phyloP scores from a whole-genome alignment of 2,888 invertebrate genomes.

The Acronicta alni region DNA sequence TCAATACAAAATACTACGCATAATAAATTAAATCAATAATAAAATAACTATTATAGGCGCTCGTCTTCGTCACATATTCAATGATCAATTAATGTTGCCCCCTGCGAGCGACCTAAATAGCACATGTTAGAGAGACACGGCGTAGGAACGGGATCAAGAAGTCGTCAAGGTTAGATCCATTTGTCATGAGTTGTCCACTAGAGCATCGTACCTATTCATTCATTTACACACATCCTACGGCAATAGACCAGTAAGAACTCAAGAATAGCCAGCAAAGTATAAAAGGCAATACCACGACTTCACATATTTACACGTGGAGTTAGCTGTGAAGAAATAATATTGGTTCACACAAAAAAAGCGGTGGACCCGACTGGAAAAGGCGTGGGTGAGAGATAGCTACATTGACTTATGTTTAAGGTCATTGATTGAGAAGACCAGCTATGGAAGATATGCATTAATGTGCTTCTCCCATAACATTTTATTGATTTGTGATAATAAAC shows the following conservation, averaged over 20 bases:
- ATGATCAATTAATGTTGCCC: conserved; percentile 70
- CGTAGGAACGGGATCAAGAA: conserved; percentile 85
- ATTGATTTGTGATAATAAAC: conserved; percentile 55
- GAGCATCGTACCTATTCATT: conserved; percentile 58
- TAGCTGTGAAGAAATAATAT: conserved; percentile 68
- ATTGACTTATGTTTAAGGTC: conserved; percentile 82
- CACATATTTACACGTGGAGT: conserved; percentile 64
- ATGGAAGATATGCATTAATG: conserved; percentile 56
- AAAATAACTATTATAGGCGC: conserved; percentile 16
- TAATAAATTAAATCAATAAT: conserved; percentile 25
- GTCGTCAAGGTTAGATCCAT: conserved; percentile 86
- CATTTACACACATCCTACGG: conserved; percentile 54
- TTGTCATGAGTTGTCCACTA: conserved; percentile 80
- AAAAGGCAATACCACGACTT: conserved; percentile 59
- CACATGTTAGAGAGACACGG: conserved; percentile 76
- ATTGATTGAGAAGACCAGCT: conserved; percentile 78
- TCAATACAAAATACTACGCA: conserved; percentile 4
- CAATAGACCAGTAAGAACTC: conserved; percentile 52
- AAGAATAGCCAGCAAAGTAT: conserved; percentile 43
- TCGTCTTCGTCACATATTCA: conserved; percentile 55
- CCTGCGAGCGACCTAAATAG: conserved; percentile 79
- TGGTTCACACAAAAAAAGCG: conserved; percentile 73
- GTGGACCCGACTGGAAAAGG: conserved; percentile 67
- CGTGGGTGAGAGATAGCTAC: conserved; percentile 82
- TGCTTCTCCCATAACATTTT: conserved; percentile 66